Base-by-base conservation (phyloP, 2,113 vertebrate genomes). In the Arothron firmamentum region DNA sequence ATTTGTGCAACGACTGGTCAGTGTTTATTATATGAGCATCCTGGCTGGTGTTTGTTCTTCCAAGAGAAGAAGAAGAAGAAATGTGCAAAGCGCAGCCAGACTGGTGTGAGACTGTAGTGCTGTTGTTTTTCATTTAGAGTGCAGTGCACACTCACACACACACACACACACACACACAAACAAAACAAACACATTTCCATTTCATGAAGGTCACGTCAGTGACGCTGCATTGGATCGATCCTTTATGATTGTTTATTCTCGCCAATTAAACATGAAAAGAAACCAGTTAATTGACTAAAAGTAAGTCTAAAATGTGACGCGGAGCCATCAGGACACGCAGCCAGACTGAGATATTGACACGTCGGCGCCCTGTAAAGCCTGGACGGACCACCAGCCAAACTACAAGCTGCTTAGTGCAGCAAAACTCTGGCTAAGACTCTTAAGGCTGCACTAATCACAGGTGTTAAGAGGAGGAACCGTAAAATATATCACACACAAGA, bases 401-500 rank as follows among this genome's bases (percentile, higher is more conserved):
- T 59, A 34, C 85, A 88, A 86, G 80, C 89, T 78, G 85, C 85
- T 89, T 88, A 88, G 78, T 21, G 52, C 16, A 52, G 38, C 49
- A 78, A 76, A 83, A 87, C 73, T 75, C 73, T 20, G 59, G 64
- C 79, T 64, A 66, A 83, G 76, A 81, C 82, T 50, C 55, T 80
- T 85, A 89, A 85, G 84, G 79, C 84, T 83, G 82, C 80, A 86
- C 75, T 88, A 80, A 89, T 87, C 82, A 76, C 78, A 79, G 72
- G 62, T 78, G 77, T 80, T 70, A 80, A 8, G 57, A 52, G 49
- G 58, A 79, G 65, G 59, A 77, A 65, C 73, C 47, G 60, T 56
- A 78, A 67, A 72, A 63, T 50, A 20, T 51, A 83, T 72, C 75
- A n/a, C 66, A 20, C 59, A 42, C 21, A 16, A 52, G 80, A 78